A percentile compares a stretch with the other conserved stretches of the same genome.
Conservation (phyloP, 1,140 invertebrate species). For the Pachypsylla venusta region DNA sequence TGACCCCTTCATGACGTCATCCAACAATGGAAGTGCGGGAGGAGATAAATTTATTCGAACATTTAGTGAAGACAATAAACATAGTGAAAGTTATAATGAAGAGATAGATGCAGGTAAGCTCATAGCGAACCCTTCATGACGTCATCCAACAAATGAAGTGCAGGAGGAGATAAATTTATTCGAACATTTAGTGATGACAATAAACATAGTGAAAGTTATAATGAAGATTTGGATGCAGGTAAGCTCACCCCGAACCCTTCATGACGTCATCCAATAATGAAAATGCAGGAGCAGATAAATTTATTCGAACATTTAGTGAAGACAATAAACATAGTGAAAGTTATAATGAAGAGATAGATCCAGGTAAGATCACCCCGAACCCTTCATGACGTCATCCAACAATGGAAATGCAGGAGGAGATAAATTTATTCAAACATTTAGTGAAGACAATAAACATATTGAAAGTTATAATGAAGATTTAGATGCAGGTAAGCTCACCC, state of each 20-base stretch:
- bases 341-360: background rate
- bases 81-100: constrained; percentile 4
- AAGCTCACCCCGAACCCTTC: no score
- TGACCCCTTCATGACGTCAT: no score
- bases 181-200: constrained; percentile 1
- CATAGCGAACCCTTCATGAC: no score
- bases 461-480: background rate
- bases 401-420: no score
- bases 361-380: no score
- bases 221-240: background rate
- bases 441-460: background rate
- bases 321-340: background rate
- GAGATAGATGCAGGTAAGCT: background rate
- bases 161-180: background rate
- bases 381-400: no score
- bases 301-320: background rate
- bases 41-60: background rate
- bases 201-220: background rate
- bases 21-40: no score
- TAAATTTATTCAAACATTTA: background rate
- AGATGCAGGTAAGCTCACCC: no score
- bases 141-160: no score
- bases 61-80: background rate
- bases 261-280: no score
- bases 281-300: no score